Evolutionary conservation across 1,140 invertebrate genomes (phyloP), one percentile per base, ranked within the genome.

Genomic region (Oreohelix idahoensis): DNA sequence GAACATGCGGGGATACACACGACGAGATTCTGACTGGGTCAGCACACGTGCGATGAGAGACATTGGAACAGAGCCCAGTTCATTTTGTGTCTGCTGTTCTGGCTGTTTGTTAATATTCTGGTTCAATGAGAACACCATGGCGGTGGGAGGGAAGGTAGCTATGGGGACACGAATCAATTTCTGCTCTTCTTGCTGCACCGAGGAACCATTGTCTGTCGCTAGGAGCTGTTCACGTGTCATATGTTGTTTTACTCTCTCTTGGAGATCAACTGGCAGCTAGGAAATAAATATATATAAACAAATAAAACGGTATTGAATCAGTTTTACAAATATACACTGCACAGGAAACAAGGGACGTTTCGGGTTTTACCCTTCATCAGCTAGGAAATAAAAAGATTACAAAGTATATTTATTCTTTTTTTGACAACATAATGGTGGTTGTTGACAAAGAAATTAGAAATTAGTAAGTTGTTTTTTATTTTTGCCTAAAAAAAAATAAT

Each of bases 31-130:
- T 42, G 87, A 94, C 86, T 98, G 97, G 91, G 97, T 96, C 42
- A 99, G 93, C 70, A 98, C 96, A 94, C 97, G 97, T 2, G 97
- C 97, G 95, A 98, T 97, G 73, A 98, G 95, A 26, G 97, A 96
- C 49, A 97, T 96, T 17, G 97, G 98, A 36, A 98, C 97, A 87
- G 96, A 95, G 84, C 97, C 97, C 35, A 83, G 82, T 8, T 81
- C 70, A 63, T 8, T 81, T 53, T 84, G 81, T 23, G 75, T 17
- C 32, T 45, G 69, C 8, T 39, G 53, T 20, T 35, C n/a, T 0
- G 17, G 36, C 15, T 42, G 45, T 53, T 76, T 76, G 71, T 69
- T 76, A 29, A 58, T 78, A 35, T 77, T 66, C 89, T 94, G 94
- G 90, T 95, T 95, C 77, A 97, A 94, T 74, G 96, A 96, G 88